Evolutionary conservation across 2,113 vertebrate species (phyloP), one percentile per base, ranked within the genome.

Genomic region (Daphoenositta chrysoptera): DNA sequence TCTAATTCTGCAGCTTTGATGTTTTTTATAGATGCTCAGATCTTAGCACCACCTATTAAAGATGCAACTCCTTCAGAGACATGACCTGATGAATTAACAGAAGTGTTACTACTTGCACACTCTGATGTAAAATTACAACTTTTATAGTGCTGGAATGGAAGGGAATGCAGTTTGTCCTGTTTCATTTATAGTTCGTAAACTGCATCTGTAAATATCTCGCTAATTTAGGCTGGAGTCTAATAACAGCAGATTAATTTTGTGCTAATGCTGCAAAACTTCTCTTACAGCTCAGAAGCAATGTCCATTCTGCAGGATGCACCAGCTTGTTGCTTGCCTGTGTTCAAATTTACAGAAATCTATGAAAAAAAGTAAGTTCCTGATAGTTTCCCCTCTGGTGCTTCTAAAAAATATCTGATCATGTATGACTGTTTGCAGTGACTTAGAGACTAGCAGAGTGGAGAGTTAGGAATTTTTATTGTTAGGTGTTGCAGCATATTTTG

Each of bases 261-360:
- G 50, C 27, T 96, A 64, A 97, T 65, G 6, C 28, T 35, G 37
- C 10, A 12, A 53, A 70, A 56, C 51, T 95, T 97, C 17, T 89
- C 53, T 97, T 97, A 42, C 94, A 99, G 99, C 84, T 98, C 98
- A 18, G 99, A 99, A 98, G 97, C 99, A 0, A 95, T 99, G 64
- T 98, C 98, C 51, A 98, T 99, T 96, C 99, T 99, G 83, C 99
- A 99, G 89, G 99, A 99, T 87, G 99, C 99, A 28, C 99, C 99
- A 48, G 99, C 99, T 72, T 99, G 98, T 91, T 99, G 99, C 85
- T 98, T 99, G 89, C 99, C 99, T 79, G 97, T 99, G 26, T 99
- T 99, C 97, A 99, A 99, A 84, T 99, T 99, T 76, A 98, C 98
- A 30, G 99, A 99, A 91, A 99, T 99, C 86, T 99, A 99, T 96